phyloP scores from a whole-genome alignment of 1,140 invertebrate species.

The Drosophila oshimai region DNA sequence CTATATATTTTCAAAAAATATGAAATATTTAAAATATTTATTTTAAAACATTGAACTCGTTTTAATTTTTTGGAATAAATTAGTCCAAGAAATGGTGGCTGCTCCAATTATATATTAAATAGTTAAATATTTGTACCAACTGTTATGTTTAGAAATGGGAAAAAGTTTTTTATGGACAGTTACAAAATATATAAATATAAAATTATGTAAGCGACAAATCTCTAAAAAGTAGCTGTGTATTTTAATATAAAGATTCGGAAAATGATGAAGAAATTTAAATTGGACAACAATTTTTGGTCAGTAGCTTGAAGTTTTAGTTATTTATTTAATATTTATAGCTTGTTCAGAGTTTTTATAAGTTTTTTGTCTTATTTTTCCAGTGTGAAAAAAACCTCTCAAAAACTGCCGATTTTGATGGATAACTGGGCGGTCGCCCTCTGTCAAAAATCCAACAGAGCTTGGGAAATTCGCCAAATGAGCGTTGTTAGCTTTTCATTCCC shows the following conservation, averaged over 20 bases:
- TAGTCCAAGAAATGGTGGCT: too few species aligned
- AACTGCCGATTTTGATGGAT: slow-evolving; percentile 38
- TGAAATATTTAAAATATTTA: too few species aligned
- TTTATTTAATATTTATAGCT: neutral
- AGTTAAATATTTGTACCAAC: too few species aligned
- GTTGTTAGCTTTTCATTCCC: slow-evolving; percentile 1
- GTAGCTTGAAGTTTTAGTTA: neutral
- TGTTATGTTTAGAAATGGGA: too few species aligned
- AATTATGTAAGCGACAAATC: neutral
- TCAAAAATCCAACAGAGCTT: slow-evolving; percentile 38
- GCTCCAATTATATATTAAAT: too few species aligned
- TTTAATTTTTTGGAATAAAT: too few species aligned
- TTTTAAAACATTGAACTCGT: too few species aligned
- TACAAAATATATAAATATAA: neutral
- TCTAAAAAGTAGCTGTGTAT: neutral
- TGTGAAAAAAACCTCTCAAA: too few species aligned
- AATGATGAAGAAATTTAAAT: neutral
- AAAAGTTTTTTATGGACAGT: neutral
- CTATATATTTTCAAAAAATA: too few species aligned
- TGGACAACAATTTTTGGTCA: neutral
- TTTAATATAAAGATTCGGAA: neutral
- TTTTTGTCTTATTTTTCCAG: slow-evolving; percentile 4
- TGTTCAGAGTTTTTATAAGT: too few species aligned
- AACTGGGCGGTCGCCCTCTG: slow-evolving; percentile 8
- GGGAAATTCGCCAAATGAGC: slow-evolving; percentile 42